These are phyloP conservation scores for Oegoconia quadripuncta DNA, from an alignment of 2,888 invertebrate species.

Conservation along the genomic window DNA sequence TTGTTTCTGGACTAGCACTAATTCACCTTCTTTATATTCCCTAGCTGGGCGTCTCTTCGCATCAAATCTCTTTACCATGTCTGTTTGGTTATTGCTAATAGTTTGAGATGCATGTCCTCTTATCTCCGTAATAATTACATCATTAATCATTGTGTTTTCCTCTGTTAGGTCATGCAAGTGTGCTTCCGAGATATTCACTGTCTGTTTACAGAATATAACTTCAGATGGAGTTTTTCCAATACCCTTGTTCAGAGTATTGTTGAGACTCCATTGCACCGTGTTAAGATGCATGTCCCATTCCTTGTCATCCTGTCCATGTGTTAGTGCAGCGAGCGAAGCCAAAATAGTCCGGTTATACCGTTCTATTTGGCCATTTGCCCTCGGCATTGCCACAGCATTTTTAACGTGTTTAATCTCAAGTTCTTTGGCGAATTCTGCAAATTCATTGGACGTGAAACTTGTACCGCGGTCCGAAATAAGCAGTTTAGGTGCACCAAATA, in stretches of 20 bases:
- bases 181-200: not conserved
- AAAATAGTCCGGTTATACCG: conserved; percentile 8
- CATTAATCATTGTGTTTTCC: not conserved
- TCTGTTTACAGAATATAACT: not conserved
- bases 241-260: conserved; percentile 12
- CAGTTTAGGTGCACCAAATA: conserved; percentile 15
- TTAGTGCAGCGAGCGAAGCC: conserved; percentile 1
- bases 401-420: conserved; percentile 13
- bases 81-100: too few relatives aligned
- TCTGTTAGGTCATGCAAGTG: not conserved
- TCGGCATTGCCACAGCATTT: conserved; percentile 1
- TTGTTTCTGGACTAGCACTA: conserved; percentile 15
- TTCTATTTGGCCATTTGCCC: conserved; percentile 3
- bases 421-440: conserved; percentile 13
- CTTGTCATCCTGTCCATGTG: not conserved
- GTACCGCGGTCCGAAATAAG: conserved; percentile 14
- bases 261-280: conserved; percentile 17
- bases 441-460: conserved; percentile 14
- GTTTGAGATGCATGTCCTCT: too few relatives aligned
- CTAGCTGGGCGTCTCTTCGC: not conserved
- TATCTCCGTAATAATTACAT: too few relatives aligned
- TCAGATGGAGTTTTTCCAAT: not conserved
- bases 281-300: conserved; percentile 9
- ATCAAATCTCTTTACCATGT: not conserved
- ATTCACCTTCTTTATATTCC: not conserved